A percentile compares a stretch with the other conserved stretches of the same genome.
phyloP scores from a whole-genome alignment of 1,140 invertebrate species.

The Hestina assimilis region DNA sequence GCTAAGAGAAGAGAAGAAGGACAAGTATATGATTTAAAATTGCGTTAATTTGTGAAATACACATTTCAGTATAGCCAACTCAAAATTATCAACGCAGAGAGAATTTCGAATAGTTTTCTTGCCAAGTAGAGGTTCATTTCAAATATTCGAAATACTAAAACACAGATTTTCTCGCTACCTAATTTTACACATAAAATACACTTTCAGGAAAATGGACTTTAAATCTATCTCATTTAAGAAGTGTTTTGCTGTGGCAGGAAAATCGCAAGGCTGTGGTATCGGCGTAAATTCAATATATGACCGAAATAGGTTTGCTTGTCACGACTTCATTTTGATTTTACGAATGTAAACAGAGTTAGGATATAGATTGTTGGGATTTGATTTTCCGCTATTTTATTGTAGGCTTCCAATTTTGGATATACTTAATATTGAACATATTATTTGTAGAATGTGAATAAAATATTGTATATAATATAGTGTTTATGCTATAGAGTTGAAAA shows the following conservation, averaged over 20 bases:
- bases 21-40: neutral
- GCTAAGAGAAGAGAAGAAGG: too few species aligned
- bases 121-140: constrained; percentile 10
- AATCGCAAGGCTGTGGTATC: constrained; percentile 13
- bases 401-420: too few species aligned
- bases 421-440: too few species aligned
- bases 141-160: constrained; percentile 24
- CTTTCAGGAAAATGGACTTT: neutral
- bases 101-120: constrained; percentile 2
- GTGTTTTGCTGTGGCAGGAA: neutral
- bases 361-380: constrained; percentile 16
- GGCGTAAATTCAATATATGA: constrained; percentile 30
- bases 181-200: neutral
- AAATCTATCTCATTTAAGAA: neutral
- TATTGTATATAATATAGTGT: too few species aligned
- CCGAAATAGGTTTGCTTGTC: constrained; percentile 29
- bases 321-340: constrained; percentile 33
- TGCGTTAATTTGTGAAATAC: neutral
- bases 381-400: neutral
- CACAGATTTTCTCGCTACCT: constrained; percentile 12
- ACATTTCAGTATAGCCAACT: neutral
- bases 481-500: too few species aligned
- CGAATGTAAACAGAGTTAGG: constrained; percentile 29
- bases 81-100: neutral
- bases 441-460: too few species aligned